Percentiles rank a stretch among this genome's conserved stretches.
These are phyloP conservation scores for Siphonodentalium dalli DNA, from an alignment of 2,888 invertebrate genomes.

Conservation along the genomic window DNA sequence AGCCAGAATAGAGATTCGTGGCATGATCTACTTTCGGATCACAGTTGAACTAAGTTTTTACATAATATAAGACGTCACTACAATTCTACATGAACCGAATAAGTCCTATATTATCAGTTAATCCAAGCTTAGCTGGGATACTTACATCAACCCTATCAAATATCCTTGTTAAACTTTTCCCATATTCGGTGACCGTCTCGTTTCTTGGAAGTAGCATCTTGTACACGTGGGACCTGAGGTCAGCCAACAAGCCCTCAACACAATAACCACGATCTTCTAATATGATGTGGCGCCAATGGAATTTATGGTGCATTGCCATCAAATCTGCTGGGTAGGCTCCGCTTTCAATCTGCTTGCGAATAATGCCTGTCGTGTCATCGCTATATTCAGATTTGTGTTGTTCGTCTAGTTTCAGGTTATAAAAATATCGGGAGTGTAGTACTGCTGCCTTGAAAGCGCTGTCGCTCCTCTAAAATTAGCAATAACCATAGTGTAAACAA, in stretches of 20 bases:
- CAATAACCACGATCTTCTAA: conserved; percentile 42
- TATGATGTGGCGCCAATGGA: conserved; percentile 57
- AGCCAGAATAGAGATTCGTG: too few relatives aligned
- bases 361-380: too few relatives aligned
- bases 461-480: too few relatives aligned
- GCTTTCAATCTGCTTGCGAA: conserved; percentile 37
- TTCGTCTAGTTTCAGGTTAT: too few relatives aligned
- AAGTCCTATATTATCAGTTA: too few relatives aligned
- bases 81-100: too few relatives aligned
- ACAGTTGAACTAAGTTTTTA: too few relatives aligned
- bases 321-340: conserved; percentile 39
- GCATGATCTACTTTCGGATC: too few relatives aligned
- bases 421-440: conserved; percentile 47
- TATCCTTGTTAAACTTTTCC: conserved; percentile 40
- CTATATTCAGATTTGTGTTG: too few relatives aligned
- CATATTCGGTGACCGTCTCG: conserved; percentile 48
- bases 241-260: conserved; percentile 42
- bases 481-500: too few relatives aligned
- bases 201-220: conserved; percentile 45
- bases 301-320: conserved; percentile 52
- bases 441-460: conserved; percentile 45
- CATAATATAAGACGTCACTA: too few relatives aligned
- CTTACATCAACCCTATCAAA: conserved; percentile 35
- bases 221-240: conserved; percentile 49
- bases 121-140: too few relatives aligned